Conservation (phyloP, 1,140 invertebrate genomes). For the Drosophila nikananu region DNA sequence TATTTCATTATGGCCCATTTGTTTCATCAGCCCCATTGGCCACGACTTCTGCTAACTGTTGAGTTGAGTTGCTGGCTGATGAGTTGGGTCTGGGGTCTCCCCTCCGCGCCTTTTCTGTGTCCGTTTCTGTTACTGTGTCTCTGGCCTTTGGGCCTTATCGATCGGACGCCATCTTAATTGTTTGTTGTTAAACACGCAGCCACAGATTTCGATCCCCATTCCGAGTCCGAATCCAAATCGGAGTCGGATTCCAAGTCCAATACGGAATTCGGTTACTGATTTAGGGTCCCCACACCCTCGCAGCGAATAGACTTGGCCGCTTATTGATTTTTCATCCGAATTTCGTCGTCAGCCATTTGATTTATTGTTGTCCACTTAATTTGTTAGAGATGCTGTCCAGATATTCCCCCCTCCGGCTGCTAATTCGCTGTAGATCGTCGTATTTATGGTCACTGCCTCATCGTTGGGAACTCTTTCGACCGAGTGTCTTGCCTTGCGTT, state of each 20-base stretch:
- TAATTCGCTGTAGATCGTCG: constrained; percentile 56
- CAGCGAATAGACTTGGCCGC: constrained; percentile 70
- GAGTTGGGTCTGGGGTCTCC: constrained; percentile 34
- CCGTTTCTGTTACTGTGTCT: constrained; percentile 52
- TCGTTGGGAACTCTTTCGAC: constrained; percentile 38
- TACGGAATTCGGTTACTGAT: constrained; percentile 45
- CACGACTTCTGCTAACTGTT: constrained; percentile 69
- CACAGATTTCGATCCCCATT: constrained; percentile 42
- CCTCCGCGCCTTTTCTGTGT: constrained; percentile 2
- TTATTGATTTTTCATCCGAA: constrained; percentile 84
- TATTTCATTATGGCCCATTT: constrained; percentile 84
- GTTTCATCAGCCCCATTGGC: constrained; percentile 75
- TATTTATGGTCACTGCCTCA: constrained; percentile 56
- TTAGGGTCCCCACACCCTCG: constrained; percentile 35
- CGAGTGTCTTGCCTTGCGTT: constrained; percentile 21
- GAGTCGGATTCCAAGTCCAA: constrained; percentile 19
- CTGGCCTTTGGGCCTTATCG: constrained; percentile 62
- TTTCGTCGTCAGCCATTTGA: constrained; percentile 77
- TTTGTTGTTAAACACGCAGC: constrained; percentile 83
- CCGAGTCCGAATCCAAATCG: constrained; percentile 29
- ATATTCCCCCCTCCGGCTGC: constrained; percentile 51
- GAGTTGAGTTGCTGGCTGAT: constrained; percentile 30
- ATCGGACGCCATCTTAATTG: constrained; percentile 84
- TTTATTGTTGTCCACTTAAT: constrained; percentile 82
- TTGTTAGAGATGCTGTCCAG: constrained; percentile 80